Evolutionary conservation across 1,140 invertebrate genomes (phyloP).

Genomic region (Caerostris darwini): DNA sequence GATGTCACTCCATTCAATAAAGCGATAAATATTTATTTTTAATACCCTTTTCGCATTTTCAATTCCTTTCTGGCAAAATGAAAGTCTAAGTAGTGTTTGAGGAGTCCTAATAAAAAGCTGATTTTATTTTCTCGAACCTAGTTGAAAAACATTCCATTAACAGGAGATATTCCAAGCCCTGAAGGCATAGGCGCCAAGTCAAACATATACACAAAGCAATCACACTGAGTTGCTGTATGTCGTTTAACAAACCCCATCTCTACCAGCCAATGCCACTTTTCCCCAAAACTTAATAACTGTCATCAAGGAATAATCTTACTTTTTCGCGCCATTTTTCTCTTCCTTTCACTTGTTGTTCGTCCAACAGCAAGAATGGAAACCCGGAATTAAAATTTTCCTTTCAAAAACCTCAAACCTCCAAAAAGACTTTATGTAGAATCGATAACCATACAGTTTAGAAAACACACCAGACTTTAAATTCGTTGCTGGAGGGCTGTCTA

Average conservation of each 20-base stretch:
- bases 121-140: background rate
- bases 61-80: background rate
- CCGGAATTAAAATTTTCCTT: slow-evolving; percentile 26
- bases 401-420: background rate
- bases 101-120: background rate
- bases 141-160: background rate
- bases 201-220: background rate
- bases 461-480: slow-evolving; percentile 27
- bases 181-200: background rate
- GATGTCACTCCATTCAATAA: background rate
- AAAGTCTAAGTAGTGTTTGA: background rate
- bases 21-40: slow-evolving; percentile 7
- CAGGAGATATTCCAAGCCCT: background rate
- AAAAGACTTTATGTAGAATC: slow-evolving; percentile 30
- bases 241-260: background rate
- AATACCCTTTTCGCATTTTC: background rate
- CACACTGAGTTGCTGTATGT: background rate
- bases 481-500: background rate
- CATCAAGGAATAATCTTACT: background rate
- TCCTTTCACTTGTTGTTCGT: background rate
- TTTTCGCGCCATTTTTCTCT: background rate
- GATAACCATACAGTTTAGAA: slow-evolving; percentile 26
- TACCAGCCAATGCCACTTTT: background rate
- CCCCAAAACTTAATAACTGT: background rate
- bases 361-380: slow-evolving; percentile 26